These are phyloP conservation scores for Cynodonichthys magdalenae DNA, from an alignment of 2,797 vertebrate genomes.

Conservation along the genomic window DNA sequence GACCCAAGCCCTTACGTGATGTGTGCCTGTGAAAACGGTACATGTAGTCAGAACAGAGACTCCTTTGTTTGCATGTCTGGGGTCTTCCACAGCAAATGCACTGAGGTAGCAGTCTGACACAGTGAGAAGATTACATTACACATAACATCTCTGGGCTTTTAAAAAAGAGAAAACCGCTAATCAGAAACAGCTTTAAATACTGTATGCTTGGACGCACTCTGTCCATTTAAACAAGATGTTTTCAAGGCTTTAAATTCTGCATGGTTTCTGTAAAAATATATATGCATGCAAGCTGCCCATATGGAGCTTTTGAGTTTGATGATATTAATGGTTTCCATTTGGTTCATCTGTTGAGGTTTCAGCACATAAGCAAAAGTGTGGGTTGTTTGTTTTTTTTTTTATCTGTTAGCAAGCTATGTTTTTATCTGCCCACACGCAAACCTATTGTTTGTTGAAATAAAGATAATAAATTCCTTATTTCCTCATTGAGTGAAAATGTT, in stretches of 20 bases:
- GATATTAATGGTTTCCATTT: slow-evolving; percentile 60
- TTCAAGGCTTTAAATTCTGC: slow-evolving; percentile 55
- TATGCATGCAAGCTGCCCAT: slow-evolving; percentile 41
- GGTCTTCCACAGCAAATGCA: slow-evolving; percentile 66
- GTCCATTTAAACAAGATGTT: slow-evolving; percentile 71
- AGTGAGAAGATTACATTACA: slow-evolving; percentile 77
- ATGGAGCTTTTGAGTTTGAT: slow-evolving; percentile 47
- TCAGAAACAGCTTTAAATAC: slow-evolving; percentile 76
- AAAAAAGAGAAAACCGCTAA: slow-evolving; percentile 74
- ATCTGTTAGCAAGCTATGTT: slow-evolving; percentile 49
- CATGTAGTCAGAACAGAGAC: slow-evolving; percentile 71
- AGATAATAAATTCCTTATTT: slow-evolving; percentile 53
- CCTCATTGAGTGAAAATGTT: slow-evolving; percentile 33
- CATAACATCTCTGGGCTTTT: slow-evolving; percentile 77
- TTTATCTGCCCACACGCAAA: slow-evolving; percentile 52
- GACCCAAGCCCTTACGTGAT: slow-evolving; percentile 49
- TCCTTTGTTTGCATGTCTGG: slow-evolving; percentile 74
- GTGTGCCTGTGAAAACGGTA: slow-evolving; percentile 68
- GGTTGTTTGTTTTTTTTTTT: slow-evolving; percentile 39
- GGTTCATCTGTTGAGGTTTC: slow-evolving; percentile 54
- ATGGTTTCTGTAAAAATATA: slow-evolving; percentile 41
- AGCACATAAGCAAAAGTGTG: slow-evolving; percentile 45
- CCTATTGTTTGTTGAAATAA: slow-evolving; percentile 49
- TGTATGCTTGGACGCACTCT: slow-evolving; percentile 66
- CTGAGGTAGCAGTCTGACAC: slow-evolving; percentile 74